phyloP scores from a whole-genome alignment of 2,797 vertebrate genomes.

The Channallabes apus region DNA sequence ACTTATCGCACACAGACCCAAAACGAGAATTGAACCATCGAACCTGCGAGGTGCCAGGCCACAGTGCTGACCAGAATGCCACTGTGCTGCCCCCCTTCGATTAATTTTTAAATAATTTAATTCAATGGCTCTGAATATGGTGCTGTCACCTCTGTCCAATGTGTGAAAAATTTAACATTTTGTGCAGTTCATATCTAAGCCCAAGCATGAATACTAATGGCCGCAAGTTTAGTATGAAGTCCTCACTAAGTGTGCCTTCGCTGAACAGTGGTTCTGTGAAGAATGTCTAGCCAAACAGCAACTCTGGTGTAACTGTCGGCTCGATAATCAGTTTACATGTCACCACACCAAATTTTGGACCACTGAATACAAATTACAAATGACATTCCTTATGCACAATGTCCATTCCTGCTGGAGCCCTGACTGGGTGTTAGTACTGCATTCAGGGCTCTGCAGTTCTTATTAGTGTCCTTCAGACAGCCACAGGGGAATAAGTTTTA shows the following conservation, averaged over 20 bases:
- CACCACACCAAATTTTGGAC: not conserved
- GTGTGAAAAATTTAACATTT: not conserved
- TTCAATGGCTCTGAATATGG: not conserved
- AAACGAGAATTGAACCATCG: too few relatives aligned
- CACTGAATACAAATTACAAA: not conserved
- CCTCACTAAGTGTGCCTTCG: not conserved
- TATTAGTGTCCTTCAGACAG: constrained; percentile 32
- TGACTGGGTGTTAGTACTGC: not conserved
- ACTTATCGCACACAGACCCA: too few relatives aligned
- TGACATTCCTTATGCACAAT: not conserved
- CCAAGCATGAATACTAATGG: not conserved
- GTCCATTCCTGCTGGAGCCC: not conserved
- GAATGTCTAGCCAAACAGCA: not conserved
- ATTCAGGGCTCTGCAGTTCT: constrained; percentile 5
- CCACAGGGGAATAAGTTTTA: constrained; percentile 1
- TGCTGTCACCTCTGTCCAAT: not conserved
- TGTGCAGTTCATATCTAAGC: too few relatives aligned
- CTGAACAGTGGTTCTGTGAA: not conserved
- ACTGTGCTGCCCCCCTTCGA: too few relatives aligned
- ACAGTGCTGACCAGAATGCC: too few relatives aligned
- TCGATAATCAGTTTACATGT: not conserved
- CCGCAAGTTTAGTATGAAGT: not conserved
- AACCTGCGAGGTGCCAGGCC: too few relatives aligned
- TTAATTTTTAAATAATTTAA: too few relatives aligned
- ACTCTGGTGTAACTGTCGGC: not conserved